A percentile compares a stretch with the other conserved stretches of the same genome.
Evolutionary conservation across 2,797 vertebrate species (phyloP).

Genomic region (Helostoma temminkii): DNA sequence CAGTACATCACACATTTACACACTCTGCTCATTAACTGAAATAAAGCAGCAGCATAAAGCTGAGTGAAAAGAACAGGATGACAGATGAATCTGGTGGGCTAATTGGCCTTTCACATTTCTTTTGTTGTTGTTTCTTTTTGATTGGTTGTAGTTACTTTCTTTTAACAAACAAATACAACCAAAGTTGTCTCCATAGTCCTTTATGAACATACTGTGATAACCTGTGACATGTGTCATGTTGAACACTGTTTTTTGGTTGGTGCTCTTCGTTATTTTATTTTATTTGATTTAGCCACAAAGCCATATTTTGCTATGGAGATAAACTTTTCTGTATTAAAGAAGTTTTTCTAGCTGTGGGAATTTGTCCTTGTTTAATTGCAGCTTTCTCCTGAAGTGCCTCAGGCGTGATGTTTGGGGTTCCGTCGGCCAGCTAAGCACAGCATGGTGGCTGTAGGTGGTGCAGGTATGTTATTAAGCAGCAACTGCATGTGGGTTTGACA

Average conservation of each 20-base stretch:
- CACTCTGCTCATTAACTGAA: conserved; percentile 52
- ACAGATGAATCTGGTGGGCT: conserved; percentile 39
- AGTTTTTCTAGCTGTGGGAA: conserved; percentile 29
- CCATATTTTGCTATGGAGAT: conserved; percentile 34
- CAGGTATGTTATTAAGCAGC: conserved; percentile 13
- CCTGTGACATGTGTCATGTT: neutral
- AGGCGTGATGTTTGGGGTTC: conserved; percentile 27
- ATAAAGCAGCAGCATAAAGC: conserved; percentile 24
- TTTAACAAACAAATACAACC: conserved; percentile 13
- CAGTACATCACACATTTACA: neutral
- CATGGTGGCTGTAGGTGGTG: conserved; percentile 10
- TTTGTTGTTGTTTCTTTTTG: too few relatives aligned
- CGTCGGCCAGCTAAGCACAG: conserved; percentile 22
- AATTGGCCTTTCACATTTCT: conserved; percentile 48
- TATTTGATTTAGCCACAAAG: too few relatives aligned
- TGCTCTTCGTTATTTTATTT: neutral
- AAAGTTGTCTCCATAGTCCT: neutral
- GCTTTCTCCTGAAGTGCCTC: conserved; percentile 47
- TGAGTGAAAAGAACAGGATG: conserved; percentile 43
- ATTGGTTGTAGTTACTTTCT: conserved; percentile 30
- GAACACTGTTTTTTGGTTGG: neutral
- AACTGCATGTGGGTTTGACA: conserved; percentile 20
- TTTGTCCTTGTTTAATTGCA: conserved; percentile 64
- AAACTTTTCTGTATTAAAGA: conserved; percentile 42
- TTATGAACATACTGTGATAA: neutral